Percentiles rank a stretch among this genome's conserved stretches.
Evolutionary conservation across 1,140 invertebrate species (phyloP).

Genomic region (Vanessa atalanta): DNA sequence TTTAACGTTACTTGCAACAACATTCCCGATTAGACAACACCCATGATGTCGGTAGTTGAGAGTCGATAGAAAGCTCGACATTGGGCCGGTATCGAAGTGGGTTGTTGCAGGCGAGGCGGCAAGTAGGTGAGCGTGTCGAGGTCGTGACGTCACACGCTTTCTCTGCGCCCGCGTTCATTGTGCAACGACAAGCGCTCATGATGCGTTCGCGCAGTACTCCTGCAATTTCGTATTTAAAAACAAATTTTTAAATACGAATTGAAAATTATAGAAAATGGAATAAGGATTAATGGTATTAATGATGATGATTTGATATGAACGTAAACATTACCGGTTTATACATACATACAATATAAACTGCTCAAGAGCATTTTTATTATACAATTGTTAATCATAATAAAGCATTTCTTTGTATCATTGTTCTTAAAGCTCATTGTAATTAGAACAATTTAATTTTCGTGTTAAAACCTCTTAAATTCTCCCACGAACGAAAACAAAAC

Average conservation of each 20-base stretch:
- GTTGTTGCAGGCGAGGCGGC: slow-evolving; percentile 63
- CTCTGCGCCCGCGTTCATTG: slow-evolving; percentile 66
- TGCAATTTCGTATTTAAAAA: neutral
- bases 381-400: too few relatives aligned
- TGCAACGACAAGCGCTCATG: slow-evolving; percentile 46
- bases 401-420: too few relatives aligned
- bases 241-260: neutral
- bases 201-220: slow-evolving; percentile 22
- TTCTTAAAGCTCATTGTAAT: too few relatives aligned
- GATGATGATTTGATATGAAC: too few relatives aligned
- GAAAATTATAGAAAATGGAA: too few relatives aligned
- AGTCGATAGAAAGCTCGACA: slow-evolving; percentile 70
- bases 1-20: neutral
- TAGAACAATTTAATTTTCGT: too few relatives aligned
- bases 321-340: too few relatives aligned
- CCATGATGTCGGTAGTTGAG: slow-evolving; percentile 17
- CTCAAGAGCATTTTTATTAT: too few relatives aligned
- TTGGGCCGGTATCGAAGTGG: slow-evolving; percentile 69
- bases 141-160: slow-evolving; percentile 78
- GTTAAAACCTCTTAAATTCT: too few relatives aligned
- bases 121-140: slow-evolving; percentile 79
- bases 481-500: too few relatives aligned
- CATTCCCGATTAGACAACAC: neutral
- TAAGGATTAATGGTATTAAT: too few relatives aligned
- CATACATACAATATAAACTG: too few relatives aligned